phyloP scores from a whole-genome alignment of 2,113 vertebrate species.

The Irena cyanogastra region DNA sequence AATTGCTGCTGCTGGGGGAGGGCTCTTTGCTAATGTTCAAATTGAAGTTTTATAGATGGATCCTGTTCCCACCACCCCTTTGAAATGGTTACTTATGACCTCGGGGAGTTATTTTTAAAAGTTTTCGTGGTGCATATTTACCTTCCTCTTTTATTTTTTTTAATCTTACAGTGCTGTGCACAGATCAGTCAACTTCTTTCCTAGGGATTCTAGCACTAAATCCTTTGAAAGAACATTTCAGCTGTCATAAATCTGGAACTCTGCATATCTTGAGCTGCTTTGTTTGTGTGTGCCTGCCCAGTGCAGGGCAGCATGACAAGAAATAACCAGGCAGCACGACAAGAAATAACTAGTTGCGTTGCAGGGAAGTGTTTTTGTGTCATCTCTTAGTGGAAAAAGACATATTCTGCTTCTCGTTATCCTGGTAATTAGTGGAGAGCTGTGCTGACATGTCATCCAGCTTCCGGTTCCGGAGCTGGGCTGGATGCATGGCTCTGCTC shows the following conservation, averaged over 20 bases:
- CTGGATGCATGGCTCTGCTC: constrained; percentile 10
- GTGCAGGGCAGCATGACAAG: neutral
- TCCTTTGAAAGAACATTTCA: neutral
- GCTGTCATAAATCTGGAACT: neutral
- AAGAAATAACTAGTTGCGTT: neutral
- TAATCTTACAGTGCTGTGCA: neutral
- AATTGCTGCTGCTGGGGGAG: neutral
- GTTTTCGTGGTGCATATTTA: neutral
- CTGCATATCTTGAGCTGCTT: neutral
- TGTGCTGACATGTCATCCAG: constrained; percentile 48
- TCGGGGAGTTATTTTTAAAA: neutral
- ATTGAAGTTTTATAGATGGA: constrained; percentile 21
- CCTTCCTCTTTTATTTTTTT: neutral
- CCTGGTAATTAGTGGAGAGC: constrained; percentile 37
- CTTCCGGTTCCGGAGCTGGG: constrained; percentile 41
- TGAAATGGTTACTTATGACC: constrained; percentile 41
- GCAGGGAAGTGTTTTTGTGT: neutral
- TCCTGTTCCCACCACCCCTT: constrained; percentile 8
- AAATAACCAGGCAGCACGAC: neutral
- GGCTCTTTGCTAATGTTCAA: neutral
- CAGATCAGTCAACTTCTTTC: neutral
- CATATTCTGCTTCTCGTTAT: constrained; percentile 35
- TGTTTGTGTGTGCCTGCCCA: neutral
- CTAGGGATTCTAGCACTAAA: neutral
- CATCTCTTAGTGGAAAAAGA: neutral